Evolutionary conservation across 2,113 vertebrate genomes (phyloP).

Genomic region (Panthera tigris): DNA sequence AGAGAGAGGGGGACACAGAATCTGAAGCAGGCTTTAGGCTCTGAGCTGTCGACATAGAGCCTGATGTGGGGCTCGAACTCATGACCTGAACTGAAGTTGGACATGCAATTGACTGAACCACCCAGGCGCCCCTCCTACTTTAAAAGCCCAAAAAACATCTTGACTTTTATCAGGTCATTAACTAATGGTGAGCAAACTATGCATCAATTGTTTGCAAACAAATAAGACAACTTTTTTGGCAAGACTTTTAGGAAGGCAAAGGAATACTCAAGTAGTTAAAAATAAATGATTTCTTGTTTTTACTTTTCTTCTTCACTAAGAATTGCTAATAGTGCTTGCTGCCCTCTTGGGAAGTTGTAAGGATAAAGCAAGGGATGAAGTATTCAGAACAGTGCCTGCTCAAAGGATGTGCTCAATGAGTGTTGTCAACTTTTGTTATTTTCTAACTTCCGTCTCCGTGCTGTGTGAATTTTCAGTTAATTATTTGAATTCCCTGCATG

Average conservation of each 20-base stretch:
- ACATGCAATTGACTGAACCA: too few relatives aligned
- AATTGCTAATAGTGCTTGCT: neutral
- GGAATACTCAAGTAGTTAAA: neutral
- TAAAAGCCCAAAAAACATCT: neutral
- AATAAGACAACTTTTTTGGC: neutral
- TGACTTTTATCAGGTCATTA: neutral
- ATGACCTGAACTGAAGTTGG: too few relatives aligned
- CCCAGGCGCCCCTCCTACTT: too few relatives aligned
- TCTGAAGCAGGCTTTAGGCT: too few relatives aligned
- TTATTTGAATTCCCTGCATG: neutral
- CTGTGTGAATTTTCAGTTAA: neutral
- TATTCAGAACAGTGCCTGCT: neutral
- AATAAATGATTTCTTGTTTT: neutral
- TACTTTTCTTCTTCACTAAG: neutral
- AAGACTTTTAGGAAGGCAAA: conserved; percentile 36
- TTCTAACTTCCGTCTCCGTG: neutral
- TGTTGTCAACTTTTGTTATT: neutral
- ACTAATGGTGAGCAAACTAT: neutral
- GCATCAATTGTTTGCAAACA: neutral
- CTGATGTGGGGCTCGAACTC: too few relatives aligned
- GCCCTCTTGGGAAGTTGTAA: neutral
- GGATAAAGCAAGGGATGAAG: neutral
- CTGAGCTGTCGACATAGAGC: too few relatives aligned
- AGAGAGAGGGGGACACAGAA: too few relatives aligned
- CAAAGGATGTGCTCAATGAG: neutral